These are phyloP conservation scores for Odocoileus virginianus DNA, from an alignment of 2,113 vertebrate species.

Conservation along the genomic window DNA sequence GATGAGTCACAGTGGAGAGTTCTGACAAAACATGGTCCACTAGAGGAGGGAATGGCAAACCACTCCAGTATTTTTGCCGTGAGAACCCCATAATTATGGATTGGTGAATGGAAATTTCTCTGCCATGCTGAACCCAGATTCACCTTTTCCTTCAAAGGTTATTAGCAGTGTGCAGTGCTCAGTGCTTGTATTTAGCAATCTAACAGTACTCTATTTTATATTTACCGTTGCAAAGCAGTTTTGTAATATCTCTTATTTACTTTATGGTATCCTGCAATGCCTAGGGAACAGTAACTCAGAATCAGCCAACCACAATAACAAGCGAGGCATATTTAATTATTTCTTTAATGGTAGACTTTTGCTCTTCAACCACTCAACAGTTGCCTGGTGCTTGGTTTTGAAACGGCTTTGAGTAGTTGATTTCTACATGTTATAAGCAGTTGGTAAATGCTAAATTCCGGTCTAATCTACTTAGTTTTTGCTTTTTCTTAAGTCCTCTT, in stretches of 20 bases:
- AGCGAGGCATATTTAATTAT: slow-evolving; percentile 58
- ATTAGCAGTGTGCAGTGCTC: slow-evolving; percentile 17
- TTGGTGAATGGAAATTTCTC: slow-evolving; percentile 27
- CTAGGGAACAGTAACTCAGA: slow-evolving; percentile 59
- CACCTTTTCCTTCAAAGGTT: slow-evolving; percentile 31
- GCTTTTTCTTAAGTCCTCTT: neutral
- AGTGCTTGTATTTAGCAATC: slow-evolving; percentile 27
- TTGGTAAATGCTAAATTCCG: slow-evolving; percentile 48
- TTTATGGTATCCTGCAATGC: slow-evolving; percentile 52
- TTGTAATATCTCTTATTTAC: slow-evolving; percentile 63
- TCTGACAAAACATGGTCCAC: neutral
- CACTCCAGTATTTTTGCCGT: neutral
- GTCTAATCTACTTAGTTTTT: neutral
- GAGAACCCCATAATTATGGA: neutral
- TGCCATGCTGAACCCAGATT: neutral
- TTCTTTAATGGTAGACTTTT: slow-evolving; percentile 62
- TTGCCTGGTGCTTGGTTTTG: slow-evolving; percentile 35
- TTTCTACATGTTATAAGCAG: slow-evolving; percentile 14
- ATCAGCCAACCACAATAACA: slow-evolving; percentile 60
- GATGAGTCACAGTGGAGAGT: neutral
- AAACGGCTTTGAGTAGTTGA: slow-evolving; percentile 38
- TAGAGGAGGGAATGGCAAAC: neutral
- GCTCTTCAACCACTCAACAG: slow-evolving; percentile 60
- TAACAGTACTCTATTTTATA: slow-evolving; percentile 45
- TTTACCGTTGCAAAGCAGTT: slow-evolving; percentile 60